Conservation (phyloP, 2,113 vertebrate genomes). For the Athene cunicularia region DNA sequence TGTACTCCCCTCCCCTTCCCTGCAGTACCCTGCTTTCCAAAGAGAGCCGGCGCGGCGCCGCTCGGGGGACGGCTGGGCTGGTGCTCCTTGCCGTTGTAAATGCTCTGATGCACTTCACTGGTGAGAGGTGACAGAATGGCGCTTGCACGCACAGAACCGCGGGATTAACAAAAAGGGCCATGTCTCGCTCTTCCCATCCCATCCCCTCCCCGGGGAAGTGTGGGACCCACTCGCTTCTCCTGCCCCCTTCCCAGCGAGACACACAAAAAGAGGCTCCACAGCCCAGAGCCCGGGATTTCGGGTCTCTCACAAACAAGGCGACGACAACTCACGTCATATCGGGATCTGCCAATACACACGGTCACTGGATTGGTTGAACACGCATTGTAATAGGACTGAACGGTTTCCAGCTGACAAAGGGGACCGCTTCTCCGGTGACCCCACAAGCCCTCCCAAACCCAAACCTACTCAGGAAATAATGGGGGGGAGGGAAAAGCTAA, state of each 20-base stretch:
- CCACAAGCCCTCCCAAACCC: slow-evolving; percentile 44
- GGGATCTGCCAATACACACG: slow-evolving; percentile 66
- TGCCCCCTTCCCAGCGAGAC: slow-evolving; percentile 24
- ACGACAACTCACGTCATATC: slow-evolving; percentile 43
- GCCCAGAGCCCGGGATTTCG: slow-evolving; percentile 10
- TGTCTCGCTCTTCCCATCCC: slow-evolving; percentile 30
- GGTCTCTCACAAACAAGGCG: slow-evolving; percentile 67
- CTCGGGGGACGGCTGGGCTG: slow-evolving; percentile 48
- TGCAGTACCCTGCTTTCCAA: slow-evolving; percentile 59
- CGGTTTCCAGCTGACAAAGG: slow-evolving; percentile 39
- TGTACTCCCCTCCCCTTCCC: slow-evolving; percentile 70
- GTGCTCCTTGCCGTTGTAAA: slow-evolving; percentile 62
- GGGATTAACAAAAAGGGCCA: neutral
- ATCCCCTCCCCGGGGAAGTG: neutral
- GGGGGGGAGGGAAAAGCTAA: slow-evolving; percentile 59
- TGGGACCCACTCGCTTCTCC: neutral
- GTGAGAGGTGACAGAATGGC: slow-evolving; percentile 35
- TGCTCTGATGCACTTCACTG: slow-evolving; percentile 1
- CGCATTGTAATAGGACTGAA: slow-evolving; percentile 45
- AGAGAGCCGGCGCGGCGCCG: neutral
- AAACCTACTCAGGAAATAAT: slow-evolving; percentile 49
- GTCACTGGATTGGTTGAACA: slow-evolving; percentile 71
- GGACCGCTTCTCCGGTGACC: neutral
- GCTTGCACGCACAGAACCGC: neutral
- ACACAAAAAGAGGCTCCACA: slow-evolving; percentile 17